Evolutionary conservation across 2,888 invertebrate genomes (phyloP).

Genomic region (Brachylomia viminalis): DNA sequence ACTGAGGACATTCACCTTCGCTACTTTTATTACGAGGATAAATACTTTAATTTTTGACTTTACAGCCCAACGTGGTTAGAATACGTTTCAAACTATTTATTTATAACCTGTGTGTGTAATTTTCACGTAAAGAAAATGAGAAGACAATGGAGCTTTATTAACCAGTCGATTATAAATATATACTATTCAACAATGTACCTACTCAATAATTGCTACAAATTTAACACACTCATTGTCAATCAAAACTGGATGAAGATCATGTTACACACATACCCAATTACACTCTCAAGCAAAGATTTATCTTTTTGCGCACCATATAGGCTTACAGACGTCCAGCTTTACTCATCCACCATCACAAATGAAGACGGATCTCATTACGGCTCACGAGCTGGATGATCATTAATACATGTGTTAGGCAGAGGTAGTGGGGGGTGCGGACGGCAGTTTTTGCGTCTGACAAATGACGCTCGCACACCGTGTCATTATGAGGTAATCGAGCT

Average conservation of each 20-base stretch:
- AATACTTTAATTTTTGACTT: neutral
- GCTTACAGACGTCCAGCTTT: neutral
- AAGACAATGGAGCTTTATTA: neutral
- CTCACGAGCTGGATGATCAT: slow-evolving; percentile 67
- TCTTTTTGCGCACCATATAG: neutral
- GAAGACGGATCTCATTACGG: slow-evolving; percentile 67
- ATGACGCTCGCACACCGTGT: slow-evolving; percentile 70
- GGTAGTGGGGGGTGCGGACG: neutral
- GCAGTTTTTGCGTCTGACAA: slow-evolving; percentile 67
- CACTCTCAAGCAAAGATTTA: too few relatives aligned
- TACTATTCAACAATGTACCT: too few relatives aligned
- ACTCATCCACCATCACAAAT: slow-evolving; percentile 40
- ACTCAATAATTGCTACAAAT: neutral
- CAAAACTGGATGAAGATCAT: neutral
- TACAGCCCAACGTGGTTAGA: neutral
- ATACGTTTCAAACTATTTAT: neutral
- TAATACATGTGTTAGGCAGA: slow-evolving; percentile 56
- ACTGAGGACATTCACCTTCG: neutral
- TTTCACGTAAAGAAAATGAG: neutral
- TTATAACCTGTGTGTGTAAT: neutral
- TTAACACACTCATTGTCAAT: neutral
- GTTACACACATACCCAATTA: neutral
- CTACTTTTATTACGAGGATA: neutral
- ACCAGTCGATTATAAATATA: neutral
- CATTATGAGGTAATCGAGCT: slow-evolving; percentile 74